Evolutionary conservation across 2,797 vertebrate species (phyloP).

Genomic region (Micropoecilia bifurca): DNA sequence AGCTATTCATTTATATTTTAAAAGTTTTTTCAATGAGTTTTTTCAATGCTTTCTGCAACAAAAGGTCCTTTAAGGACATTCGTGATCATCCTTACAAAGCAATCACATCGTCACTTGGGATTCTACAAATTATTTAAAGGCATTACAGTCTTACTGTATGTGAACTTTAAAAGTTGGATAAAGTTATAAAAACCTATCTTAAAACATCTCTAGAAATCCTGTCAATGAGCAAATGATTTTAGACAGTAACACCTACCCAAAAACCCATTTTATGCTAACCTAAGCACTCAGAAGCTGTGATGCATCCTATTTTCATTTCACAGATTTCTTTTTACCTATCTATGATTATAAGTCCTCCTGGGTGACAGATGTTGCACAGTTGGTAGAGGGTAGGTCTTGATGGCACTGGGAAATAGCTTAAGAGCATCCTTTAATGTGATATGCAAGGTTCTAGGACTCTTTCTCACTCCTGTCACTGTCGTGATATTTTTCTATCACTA

Average conservation of each 20-base stretch:
- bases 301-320: neutral
- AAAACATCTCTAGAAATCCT: neutral
- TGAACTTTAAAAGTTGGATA: neutral
- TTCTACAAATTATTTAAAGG: neutral
- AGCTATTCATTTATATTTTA: no score
- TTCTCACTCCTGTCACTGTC: constrained; percentile 21
- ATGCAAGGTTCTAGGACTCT: constrained; percentile 35
- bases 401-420: neutral
- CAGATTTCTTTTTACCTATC: neutral
- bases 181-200: neutral
- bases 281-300: neutral
- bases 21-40: no score
- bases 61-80: neutral
- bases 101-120: neutral
- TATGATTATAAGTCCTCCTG: neutral
- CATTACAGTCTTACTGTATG: neutral
- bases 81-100: neutral
- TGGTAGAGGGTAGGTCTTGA: constrained; percentile 13
- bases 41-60: no score
- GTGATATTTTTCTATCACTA: constrained; percentile 48
- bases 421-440: constrained; percentile 39
- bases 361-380: constrained; percentile 13
- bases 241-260: neutral
- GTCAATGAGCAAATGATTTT: neutral
- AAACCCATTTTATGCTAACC: neutral